These are phyloP conservation scores for Hirtodrosophila duncani DNA, from an alignment of 2,888 invertebrate genomes.

Conservation along the genomic window DNA sequence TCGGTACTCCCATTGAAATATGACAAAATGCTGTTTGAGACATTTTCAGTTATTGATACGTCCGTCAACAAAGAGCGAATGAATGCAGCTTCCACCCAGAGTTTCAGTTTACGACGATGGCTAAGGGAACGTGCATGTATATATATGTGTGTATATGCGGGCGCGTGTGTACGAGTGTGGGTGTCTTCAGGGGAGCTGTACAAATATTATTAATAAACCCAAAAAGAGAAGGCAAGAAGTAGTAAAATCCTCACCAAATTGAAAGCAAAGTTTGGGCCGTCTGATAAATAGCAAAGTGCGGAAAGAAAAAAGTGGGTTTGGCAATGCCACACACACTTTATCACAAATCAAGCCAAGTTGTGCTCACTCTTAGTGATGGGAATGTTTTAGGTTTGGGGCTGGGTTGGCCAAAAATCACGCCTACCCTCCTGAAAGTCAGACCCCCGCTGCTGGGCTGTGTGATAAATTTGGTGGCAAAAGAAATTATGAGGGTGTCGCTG, in stretches of 20 bases:
- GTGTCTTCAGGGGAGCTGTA: conserved; percentile 18
- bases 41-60: conserved; percentile 75
- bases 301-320: conserved; percentile 13
- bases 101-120: conserved; percentile 44
- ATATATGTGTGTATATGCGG: conserved; percentile 2
- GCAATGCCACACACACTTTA: conserved; percentile 59
- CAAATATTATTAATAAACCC: conserved; percentile 66
- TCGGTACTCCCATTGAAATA: conserved; percentile 58
- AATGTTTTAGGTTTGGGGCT: not conserved
- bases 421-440: conserved; percentile 44
- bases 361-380: conserved; percentile 5
- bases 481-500: conserved; percentile 68
- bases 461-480: conserved; percentile 69
- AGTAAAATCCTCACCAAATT: conserved; percentile 61
- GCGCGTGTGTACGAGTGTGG: conserved; percentile 3
- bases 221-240: conserved; percentile 20
- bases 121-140: not conserved
- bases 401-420: conserved; percentile 57
- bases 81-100: conserved; percentile 47
- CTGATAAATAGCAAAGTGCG: conserved; percentile 57
- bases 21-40: conserved; percentile 75
- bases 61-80: conserved; percentile 52
- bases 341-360: conserved; percentile 72
- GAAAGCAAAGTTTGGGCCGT: conserved; percentile 59
- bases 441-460: conserved; percentile 18